Base-by-base conservation (phyloP, 2,888 invertebrate species). In the Tipula vernalis region DNA sequence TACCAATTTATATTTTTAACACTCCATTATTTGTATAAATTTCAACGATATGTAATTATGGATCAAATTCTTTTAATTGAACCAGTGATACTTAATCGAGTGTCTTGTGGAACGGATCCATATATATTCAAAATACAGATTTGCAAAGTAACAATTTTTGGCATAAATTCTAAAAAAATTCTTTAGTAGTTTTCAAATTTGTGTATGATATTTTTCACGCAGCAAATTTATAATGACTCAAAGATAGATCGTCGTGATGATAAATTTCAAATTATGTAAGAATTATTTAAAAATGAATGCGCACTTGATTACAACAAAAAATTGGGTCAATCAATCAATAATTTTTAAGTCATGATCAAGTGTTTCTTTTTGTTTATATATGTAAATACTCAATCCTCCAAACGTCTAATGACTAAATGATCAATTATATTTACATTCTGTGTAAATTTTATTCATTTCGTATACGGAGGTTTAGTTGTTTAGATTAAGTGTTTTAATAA, bases 321-420 rank as follows among this genome's bases (percentile, higher is more conserved):
- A 71, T 71, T 71, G 71, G 71, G 71, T 71, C 71, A 71, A 71
- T 71, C 71, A 71, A 71, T 71, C 71, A 71, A 71, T 71, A 71
- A 28, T 71, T 71, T 71, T 71, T 71, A 18, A 71, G 71, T 71
- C 71, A 71, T 28, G 71, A 71, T 71, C 71, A 28, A 71, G 71
- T 71, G 71, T 28, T 71, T 71, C 28, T 71, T 71, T 71, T 28
- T 28, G 6, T 28, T 15, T 5, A 4, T 2, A 15, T 51, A 5
- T 5, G 15, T 15, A 71, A 28, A 13, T 51, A 51, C 28, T 71
- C 71, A 71, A 71, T 18, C 71, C 71, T 71, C 18, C 28, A n/a
- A 71, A 10, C 28, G 12, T 71, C 71, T 71, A 71, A 71, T 71
- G 71, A 71, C 71, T 71, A 71, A 71, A 71, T 71, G 71, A 71